phyloP scores from a whole-genome alignment of 2,113 vertebrate species.

The Chrysemys picta region DNA sequence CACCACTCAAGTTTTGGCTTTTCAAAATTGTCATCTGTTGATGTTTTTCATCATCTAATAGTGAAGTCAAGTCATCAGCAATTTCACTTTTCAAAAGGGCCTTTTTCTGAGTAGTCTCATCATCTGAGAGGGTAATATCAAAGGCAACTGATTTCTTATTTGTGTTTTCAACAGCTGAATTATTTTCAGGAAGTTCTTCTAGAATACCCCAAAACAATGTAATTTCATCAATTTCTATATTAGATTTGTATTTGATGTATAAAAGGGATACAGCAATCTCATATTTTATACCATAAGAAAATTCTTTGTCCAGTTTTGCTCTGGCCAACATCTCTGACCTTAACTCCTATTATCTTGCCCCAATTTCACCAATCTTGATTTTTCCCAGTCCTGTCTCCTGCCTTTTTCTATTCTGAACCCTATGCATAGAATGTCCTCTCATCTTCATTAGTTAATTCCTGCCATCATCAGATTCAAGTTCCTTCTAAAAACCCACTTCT shows the following conservation, averaged over 20 bases:
- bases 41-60: conserved; percentile 78
- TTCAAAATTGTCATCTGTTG: conserved; percentile 82
- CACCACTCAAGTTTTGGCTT: conserved; percentile 62
- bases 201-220: conserved; percentile 54
- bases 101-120: not conserved
- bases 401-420: not conserved
- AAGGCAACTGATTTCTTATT: conserved; percentile 47
- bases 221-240: not conserved
- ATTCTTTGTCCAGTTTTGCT: not conserved
- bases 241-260: not conserved
- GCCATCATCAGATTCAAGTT: not conserved
- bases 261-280: not conserved
- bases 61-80: conserved; percentile 79
- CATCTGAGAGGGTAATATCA: conserved; percentile 8
- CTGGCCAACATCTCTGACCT: not conserved
- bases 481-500: not conserved
- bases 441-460: not conserved
- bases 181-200: conserved; percentile 60
- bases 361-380: not conserved
- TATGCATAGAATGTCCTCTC: not conserved
- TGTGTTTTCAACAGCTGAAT: conserved; percentile 62
- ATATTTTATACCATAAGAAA: not conserved
- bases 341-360: not conserved
- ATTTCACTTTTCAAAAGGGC: conserved; percentile 33
- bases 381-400: not conserved